Base-by-base conservation (phyloP, 2,797 vertebrate genomes). In the Tapera naevia region DNA sequence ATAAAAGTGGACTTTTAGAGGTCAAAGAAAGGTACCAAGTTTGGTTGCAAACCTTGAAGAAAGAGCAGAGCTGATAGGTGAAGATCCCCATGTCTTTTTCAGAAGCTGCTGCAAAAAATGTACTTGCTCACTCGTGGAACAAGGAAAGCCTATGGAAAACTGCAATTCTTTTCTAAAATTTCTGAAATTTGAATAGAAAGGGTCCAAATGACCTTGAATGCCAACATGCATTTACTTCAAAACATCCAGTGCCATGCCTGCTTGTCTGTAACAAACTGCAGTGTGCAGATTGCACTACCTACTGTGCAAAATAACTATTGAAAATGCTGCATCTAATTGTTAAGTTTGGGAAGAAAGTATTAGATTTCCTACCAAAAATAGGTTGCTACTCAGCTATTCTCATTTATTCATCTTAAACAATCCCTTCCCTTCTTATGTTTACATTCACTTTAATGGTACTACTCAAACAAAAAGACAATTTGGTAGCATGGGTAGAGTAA, bases 401-500 rank as follows among this genome's bases (percentile, higher is more conserved):
- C 35, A 33, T 67, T 87, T 62, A 51, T 41, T 94, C 54, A 50
- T 27, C 32, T 71, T 60, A 73, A 86, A 28, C 10, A 89, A 64
- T 37, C 48, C 25, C 11, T 64, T 93, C 33, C 17, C 5, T 78
- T 78, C 93, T 65, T 45, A 48, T 61, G n/a, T 72, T 80, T 75
- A 37, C 14, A 33, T 67, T 86, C 13, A 64, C 32, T 71, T 67
- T 45, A 71, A 64, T 53, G 22, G n/a, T 16, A 78, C 4, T 14
- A 35, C 46, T 65, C 17, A 61, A 91, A 86, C 43, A 80, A n/a
- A 70, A 88, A 25, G 19, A n/a, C n/a, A 51, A 61, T 6, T 54
- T 0, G 0, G 41, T 46, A 79, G 16, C 54, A 35, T 3, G 3
- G 27, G 37, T 30, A 70, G 27, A n/a, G 7, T 32, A 51, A 10